Base-by-base conservation (phyloP, 2,888 invertebrate species). In the Drosophila bunnanda region DNA sequence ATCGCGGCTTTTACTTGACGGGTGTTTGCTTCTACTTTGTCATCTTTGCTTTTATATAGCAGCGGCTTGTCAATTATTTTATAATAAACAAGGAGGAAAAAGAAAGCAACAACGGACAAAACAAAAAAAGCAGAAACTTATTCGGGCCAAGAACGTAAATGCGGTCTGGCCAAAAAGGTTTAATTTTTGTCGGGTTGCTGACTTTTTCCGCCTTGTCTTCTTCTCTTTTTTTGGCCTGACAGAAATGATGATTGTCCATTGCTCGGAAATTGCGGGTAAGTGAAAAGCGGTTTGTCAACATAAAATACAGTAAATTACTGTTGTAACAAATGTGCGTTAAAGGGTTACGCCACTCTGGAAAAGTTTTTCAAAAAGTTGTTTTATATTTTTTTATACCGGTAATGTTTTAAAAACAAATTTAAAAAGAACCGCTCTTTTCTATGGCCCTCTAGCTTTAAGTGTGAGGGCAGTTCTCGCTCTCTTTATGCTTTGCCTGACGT, bases 141-240 rank as follows among this genome's bases (percentile, higher is more conserved):
- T 88, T 82, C 82, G 73, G 80, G 86, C 78, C 78, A 88, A 88
- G 80, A 82, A 88, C 88, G 67, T 78, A 77, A 79, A 72, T 70
- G 50, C 70, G 32, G 74, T 59, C 56, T 72, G 56, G 54, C 70
- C 56, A 43, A 67, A 59, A 64, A 66, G 50, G 74, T 65, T 55
- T 55, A 34, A 30, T 22, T 52, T 69, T 60, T 32, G 48, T 20
- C 50, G 34, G 48, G 34, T n/a, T 41, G 52, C 38, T 55, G 34
- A 22, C 6, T 44, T 44, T 22, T 30, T 39, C 44, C 22, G 13
- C 22, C 22, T 44, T 44, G 9, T 25, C 22, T 15, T 43, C 43
- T 46, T 8, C 48, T 22, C 43, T 36, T 53, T 54, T 46, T n/a
- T 54, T 48, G 39, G 64, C 53, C 56, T 66, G 67, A 64, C 71